Evolutionary conservation across 1,140 invertebrate genomes (phyloP).

Genomic region (Drosophila parvula): DNA sequence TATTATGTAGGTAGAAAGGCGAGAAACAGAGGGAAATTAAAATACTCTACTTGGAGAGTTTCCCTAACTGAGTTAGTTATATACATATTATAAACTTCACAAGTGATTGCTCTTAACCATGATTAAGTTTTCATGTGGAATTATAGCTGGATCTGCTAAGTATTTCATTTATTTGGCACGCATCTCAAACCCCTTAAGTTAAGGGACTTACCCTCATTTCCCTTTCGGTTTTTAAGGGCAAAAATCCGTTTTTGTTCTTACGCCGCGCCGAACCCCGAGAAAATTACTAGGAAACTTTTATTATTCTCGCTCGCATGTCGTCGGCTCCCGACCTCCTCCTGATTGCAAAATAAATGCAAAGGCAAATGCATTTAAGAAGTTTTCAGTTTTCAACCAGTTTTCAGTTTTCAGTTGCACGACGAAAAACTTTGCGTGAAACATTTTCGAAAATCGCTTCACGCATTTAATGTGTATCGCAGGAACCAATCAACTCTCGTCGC

Average conservation of each 20-base stretch:
- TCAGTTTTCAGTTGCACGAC: constrained; percentile 17
- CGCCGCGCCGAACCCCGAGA: constrained; percentile 16
- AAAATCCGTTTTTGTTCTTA: constrained; percentile 56
- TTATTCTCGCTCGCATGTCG: constrained; percentile 66
- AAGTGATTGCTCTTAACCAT: not conserved
- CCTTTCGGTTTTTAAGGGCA: not conserved
- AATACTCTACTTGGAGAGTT: constrained; percentile 15
- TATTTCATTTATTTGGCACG: not conserved
- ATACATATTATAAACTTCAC: not conserved
- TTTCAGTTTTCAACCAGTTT: constrained; percentile 28
- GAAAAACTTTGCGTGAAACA: constrained; percentile 33
- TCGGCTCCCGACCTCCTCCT: constrained; percentile 23
- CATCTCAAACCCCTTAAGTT: constrained; percentile 17
- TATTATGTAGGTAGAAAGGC: constrained; percentile 3
- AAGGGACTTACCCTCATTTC: constrained; percentile 9
- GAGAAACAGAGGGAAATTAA: not conserved
- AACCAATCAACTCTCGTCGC: constrained; percentile 66
- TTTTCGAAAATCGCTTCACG: constrained; percentile 52
- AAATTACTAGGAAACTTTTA: constrained; percentile 65
- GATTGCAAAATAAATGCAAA: constrained; percentile 72
- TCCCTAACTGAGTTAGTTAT: not conserved
- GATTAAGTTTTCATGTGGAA: not conserved
- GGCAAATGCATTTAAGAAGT: constrained; percentile 68
- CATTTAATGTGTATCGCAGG: constrained; percentile 44
- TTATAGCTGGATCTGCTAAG: not conserved